Base-by-base conservation (phyloP, 2,113 vertebrate genomes). In the Calyptommatus sinebrachiatus region DNA sequence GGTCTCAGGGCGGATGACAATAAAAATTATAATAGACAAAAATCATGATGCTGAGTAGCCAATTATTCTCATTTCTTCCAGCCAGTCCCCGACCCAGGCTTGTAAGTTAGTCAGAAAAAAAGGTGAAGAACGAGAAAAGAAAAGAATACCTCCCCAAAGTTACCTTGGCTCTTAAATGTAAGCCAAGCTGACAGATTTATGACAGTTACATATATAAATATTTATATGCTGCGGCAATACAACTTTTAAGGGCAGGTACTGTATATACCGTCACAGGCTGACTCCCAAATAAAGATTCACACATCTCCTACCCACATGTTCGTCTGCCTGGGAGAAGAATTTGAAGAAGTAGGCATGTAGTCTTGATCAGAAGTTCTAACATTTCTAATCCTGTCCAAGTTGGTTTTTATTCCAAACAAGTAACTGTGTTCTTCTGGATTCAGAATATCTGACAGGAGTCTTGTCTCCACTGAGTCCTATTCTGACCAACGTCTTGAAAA, bases 171-270 rank as follows among this genome's bases (percentile, higher is more conserved):
- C 92, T 90, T 91, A 90, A 94, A 93, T 78, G 78, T 93, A 93
- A 94, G 87, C 92, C 93, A 94, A 89, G 87, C 83, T 83, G 92
- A 93, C 93, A 94, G 92, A 95, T 93, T 94, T 94, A 94, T 92
- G 89, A 93, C 92, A 94, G 92, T 91, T 94, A 91, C 92, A 91
- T 93, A 90, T 93, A 94, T 94, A 95, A 95, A 95, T 95, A 95
- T 95, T 94, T 94, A 95, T 94, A 90, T 87, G 88, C 91, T 94
- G 93, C 90, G 57, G 93, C 94, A 95, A 92, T 93, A 91, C 93
- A 91, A 90, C 89, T 93, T 93, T 94, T 91, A 91, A 94, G 92
- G 91, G 86, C 88, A 86, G 88, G 86, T 85, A 41, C 35, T 41
- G 35, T 41, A 86, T 77, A 86, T 73, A 86, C 85, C 75, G 77